phyloP scores from a whole-genome alignment of 2,888 invertebrate genomes.

The Pterostichus niger region DNA sequence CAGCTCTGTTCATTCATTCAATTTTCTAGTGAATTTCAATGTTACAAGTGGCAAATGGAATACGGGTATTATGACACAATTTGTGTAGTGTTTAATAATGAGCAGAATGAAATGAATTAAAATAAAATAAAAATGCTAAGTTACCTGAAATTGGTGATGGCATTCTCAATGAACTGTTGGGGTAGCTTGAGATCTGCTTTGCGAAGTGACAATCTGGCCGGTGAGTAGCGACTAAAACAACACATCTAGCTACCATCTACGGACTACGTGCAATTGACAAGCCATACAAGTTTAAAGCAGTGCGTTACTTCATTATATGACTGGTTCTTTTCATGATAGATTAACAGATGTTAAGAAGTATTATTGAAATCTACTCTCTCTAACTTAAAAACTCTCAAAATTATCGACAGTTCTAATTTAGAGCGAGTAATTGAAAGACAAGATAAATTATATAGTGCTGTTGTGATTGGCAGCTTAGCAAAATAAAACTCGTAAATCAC shows the following conservation, averaged over 20 bases:
- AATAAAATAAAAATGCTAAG: conserved; percentile 44
- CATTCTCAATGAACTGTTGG: conserved; percentile 88
- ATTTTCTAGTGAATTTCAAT: no score
- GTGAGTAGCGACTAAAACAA: conserved; percentile 89
- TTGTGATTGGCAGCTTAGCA: conserved; percentile 7
- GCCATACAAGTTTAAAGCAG: conserved; percentile 62
- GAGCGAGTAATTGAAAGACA: no score
- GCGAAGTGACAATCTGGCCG: conserved; percentile 89
- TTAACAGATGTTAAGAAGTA: no score
- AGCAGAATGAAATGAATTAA: conserved; percentile 9
- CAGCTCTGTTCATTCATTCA: no score
- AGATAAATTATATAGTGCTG: not conserved
- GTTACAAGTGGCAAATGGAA: no score
- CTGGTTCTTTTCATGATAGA: no score
- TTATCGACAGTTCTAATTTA: no score
- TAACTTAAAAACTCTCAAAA: no score
- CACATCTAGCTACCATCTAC: conserved; percentile 72
- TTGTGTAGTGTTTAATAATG: no score
- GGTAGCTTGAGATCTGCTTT: conserved; percentile 89
- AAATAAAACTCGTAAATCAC: conserved; percentile 3
- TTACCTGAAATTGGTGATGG: conserved; percentile 86
- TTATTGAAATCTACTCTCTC: no score
- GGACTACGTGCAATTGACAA: conserved; percentile 59
- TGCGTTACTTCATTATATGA: conserved; percentile 26
- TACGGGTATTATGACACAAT: no score